These are phyloP conservation scores for Anastrepha ludens DNA, from an alignment of 1,140 invertebrate species.

Conservation along the genomic window DNA sequence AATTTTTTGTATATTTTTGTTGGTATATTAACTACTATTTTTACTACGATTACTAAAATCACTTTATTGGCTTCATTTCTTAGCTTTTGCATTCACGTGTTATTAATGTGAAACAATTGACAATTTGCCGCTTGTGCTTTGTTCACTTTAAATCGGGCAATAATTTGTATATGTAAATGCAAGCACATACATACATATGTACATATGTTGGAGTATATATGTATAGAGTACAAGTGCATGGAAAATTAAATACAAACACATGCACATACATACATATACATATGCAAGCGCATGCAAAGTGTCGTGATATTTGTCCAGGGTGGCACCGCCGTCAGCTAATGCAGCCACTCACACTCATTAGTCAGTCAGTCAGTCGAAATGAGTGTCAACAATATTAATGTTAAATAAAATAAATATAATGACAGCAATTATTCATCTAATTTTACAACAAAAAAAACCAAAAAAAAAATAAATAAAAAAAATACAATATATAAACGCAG, in stretches of 20 bases:
- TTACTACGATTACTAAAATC: constrained; percentile 27
- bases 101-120: constrained; percentile 52
- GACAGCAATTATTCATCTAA: constrained; percentile 46
- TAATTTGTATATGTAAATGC: not conserved
- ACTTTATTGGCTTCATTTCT: constrained; percentile 42
- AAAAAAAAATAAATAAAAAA: not conserved
- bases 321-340: not conserved
- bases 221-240: not conserved
- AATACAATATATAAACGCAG: not conserved
- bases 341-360: not conserved
- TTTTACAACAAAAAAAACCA: not conserved
- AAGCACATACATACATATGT: not conserved
- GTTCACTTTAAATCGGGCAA: not conserved
- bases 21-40: constrained; percentile 7
- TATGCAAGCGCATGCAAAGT: not conserved
- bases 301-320: not conserved
- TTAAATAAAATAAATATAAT: constrained; percentile 51
- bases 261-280: not conserved
- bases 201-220: not conserved
- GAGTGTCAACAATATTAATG: constrained; percentile 45
- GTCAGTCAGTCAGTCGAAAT: not conserved
- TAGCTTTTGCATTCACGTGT: constrained; percentile 38
- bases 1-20: too few relatives aligned
- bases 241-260: not conserved
- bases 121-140: constrained; percentile 38